Percentiles rank a stretch among this genome's conserved stretches.
phyloP scores from a whole-genome alignment of 2,113 vertebrate genomes.

The Gymnocephalus cernua region DNA sequence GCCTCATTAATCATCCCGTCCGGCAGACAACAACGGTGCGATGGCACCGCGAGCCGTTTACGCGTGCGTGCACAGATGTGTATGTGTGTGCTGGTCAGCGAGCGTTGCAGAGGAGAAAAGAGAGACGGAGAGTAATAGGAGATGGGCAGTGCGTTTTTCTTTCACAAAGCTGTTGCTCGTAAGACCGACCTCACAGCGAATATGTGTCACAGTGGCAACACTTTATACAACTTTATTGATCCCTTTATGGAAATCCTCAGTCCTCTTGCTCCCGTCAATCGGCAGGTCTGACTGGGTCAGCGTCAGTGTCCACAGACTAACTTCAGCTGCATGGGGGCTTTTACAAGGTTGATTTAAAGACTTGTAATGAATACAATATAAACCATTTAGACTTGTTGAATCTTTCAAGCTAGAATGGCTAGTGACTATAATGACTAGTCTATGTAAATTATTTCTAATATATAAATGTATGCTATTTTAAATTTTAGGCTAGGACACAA shows the following conservation, averaged over 20 bases:
- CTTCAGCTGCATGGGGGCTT: background rate
- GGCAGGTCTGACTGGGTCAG: conserved; percentile 25
- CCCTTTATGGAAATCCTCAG: conserved; percentile 39
- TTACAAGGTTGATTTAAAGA: background rate
- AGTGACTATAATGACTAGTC: too few species aligned
- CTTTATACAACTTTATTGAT: conserved; percentile 51
- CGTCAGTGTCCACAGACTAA: conserved; percentile 3
- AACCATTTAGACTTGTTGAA: background rate
- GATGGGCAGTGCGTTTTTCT: background rate
- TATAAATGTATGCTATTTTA: background rate
- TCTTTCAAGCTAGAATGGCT: background rate
- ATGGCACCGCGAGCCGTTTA: conserved; percentile 15
- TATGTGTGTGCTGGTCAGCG: conserved; percentile 1
- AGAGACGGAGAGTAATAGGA: background rate
- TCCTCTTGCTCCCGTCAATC: conserved; percentile 3
- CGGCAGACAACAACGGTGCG: conserved; percentile 55
- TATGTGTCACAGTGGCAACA: conserved; percentile 12
- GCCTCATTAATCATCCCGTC: conserved; percentile 78
- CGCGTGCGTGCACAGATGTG: background rate
- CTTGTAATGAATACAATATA: background rate
- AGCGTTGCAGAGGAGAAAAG: background rate
- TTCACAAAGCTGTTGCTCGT: conserved; percentile 2
- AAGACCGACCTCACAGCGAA: conserved; percentile 12
- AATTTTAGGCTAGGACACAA: background rate
- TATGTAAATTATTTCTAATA: background rate